A percentile compares a stretch with the other conserved stretches of the same genome.
Evolutionary conservation across 2,797 vertebrate genomes (phyloP).

Genomic region (Taeniopygia guttata): DNA sequence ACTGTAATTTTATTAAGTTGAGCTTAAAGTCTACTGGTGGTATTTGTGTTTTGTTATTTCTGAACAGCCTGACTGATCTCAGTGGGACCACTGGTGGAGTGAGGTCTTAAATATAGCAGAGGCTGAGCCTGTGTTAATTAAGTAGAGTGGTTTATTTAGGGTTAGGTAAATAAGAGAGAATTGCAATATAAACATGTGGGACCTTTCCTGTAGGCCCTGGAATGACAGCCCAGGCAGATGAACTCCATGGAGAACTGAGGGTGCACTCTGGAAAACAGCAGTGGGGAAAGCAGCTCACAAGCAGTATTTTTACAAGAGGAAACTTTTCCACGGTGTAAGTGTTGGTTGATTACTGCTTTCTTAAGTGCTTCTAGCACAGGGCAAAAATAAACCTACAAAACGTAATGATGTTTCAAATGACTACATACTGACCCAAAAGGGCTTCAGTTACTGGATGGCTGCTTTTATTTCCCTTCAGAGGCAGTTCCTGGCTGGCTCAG

Average conservation of each 20-base stretch:
- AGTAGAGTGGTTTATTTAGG: not conserved
- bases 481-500: not conserved
- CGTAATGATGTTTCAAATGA: slow-evolving; percentile 21
- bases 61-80: not conserved
- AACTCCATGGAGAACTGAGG: not conserved
- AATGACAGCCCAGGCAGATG: not conserved
- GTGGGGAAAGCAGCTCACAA: not conserved
- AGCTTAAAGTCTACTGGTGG: not conserved
- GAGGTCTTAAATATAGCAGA: not conserved
- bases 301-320: not conserved
- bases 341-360: not conserved
- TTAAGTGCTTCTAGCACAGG: not conserved
- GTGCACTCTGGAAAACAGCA: not conserved
- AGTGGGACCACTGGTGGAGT: not conserved
- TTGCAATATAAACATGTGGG: not conserved
- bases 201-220: not conserved
- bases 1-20: not conserved
- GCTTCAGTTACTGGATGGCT: not conserved
- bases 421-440: not conserved
- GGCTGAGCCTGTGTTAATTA: slow-evolving; percentile 1
- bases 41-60: not conserved
- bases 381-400: not conserved
- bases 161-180: not conserved
- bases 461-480: not conserved
- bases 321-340: not conserved